phyloP scores from a whole-genome alignment of 2,888 invertebrate genomes.

The Celastrina argiolus region DNA sequence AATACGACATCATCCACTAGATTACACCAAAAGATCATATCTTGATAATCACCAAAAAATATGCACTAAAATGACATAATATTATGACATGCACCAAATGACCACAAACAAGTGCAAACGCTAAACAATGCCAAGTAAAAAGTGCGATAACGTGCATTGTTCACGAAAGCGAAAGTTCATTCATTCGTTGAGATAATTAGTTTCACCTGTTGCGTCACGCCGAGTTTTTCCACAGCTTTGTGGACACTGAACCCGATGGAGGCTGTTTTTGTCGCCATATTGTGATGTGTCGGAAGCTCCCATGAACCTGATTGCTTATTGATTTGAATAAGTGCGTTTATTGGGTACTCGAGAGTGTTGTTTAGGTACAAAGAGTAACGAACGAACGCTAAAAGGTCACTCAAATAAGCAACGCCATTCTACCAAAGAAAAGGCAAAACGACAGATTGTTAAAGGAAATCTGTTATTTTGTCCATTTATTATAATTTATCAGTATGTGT shows the following conservation, averaged over 20 bases:
- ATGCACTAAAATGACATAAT: neutral
- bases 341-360: neutral
- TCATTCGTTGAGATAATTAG: conserved; percentile 71
- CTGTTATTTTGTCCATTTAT: no score
- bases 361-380: neutral
- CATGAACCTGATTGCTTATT: neutral
- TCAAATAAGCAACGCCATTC: no score
- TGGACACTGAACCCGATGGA: conserved; percentile 57
- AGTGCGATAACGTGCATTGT: conserved; percentile 68
- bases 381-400: no score
- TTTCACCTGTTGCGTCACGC: conserved; percentile 72
- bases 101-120: conserved; percentile 34
- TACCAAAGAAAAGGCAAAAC: no score
- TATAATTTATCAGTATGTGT: no score
- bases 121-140: conserved; percentile 54
- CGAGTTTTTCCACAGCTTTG: conserved; percentile 63
- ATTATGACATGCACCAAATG: conserved; percentile 29
- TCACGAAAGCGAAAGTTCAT: conserved; percentile 76
- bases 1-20: no score
- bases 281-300: conserved; percentile 51
- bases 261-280: conserved; percentile 45
- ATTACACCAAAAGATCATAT: neutral
- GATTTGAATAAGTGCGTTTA: neutral
- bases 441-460: no score
- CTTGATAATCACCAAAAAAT: conserved; percentile 33